A percentile compares a stretch with the other conserved stretches of the same genome.
Evolutionary conservation across 2,113 vertebrate species (phyloP).

Genomic region (Acinonyx jubatus): DNA sequence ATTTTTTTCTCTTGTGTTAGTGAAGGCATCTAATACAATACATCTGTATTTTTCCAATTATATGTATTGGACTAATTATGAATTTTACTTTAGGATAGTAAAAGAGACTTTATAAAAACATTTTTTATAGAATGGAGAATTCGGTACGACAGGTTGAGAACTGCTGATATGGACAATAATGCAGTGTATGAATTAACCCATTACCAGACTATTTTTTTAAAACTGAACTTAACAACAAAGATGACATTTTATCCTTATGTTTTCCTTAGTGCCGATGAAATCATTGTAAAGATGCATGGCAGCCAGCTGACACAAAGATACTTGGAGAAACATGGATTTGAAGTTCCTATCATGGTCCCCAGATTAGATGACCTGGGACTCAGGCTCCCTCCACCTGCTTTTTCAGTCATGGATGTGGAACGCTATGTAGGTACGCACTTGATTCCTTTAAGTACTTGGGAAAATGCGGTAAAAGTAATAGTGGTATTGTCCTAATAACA

Average conservation of each 20-base stretch:
- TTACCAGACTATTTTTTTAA: neutral
- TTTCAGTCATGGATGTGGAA: constrained; percentile 96
- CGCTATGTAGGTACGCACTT: constrained; percentile 94
- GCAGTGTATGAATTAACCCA: neutral
- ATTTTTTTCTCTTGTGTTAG: constrained; percentile 22
- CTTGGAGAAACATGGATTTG: constrained; percentile 96
- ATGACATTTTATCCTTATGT: constrained; percentile 17
- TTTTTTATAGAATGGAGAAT: constrained; percentile 21
- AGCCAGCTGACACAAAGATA: constrained; percentile 94
- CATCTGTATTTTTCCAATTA: neutral
- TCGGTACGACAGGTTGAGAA: neutral
- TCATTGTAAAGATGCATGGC: constrained; percentile 94
- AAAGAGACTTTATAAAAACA: neutral
- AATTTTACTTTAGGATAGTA: neutral
- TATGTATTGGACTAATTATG: neutral
- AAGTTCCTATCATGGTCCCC: constrained; percentile 92
- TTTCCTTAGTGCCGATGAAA: constrained; percentile 92
- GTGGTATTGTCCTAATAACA: neutral
- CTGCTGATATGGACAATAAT: neutral
- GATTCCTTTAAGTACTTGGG: constrained; percentile 44
- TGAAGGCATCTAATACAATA: neutral
- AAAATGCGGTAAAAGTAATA: constrained; percentile 43
- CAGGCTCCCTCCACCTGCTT: constrained; percentile 91
- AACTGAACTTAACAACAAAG: neutral
- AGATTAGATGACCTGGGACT: constrained; percentile 96